Evolutionary conservation across 35 echinoderm and acorn worm species (phyloP), one percentile per base, ranked within the genome.

Genomic region (Patiria miniata): DNA sequence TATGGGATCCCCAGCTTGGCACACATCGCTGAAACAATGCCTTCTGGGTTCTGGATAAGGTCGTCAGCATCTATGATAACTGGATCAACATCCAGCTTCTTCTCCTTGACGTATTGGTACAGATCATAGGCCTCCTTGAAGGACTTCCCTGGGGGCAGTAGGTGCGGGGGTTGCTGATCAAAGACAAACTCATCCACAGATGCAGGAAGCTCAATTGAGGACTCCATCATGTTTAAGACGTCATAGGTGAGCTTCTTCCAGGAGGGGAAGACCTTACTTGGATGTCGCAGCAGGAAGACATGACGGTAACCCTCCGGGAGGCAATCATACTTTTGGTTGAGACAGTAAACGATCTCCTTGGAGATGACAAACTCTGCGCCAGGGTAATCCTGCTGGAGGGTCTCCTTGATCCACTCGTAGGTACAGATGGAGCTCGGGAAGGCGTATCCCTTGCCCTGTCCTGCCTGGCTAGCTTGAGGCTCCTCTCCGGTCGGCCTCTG

Each of bases 31-130:
- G 58, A 37, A 40, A 91, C 15, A 21, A 86, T 86, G 15, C 44
- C 39, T 38, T 40, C 73, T 50, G 89, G 82, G 40, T 91, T 38
- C 32, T 39, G 52, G 17, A 86, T 21, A 14, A 91, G 83, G 78
- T 91, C 89, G 52, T 91, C 89, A 21, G 83, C 83, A 73, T 91
- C 89, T 12, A 91, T 37, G 23, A 91, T 78, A 22, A 91, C 81
- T 37, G 89, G 89, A 57, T 86, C 61, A 22, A 36, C 19, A 39
- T 56, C 76, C 17, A 87, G 52, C 38, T 55, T n/a, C 44, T 65
- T 77, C n/a, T 80, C 89, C 34, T 86, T 53, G 9, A 78, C 23
- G 60, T 83, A 91, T 29, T 16, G 26, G 9, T 52, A 52, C 2
- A 91, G 52, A 15, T 91, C 82, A 40, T 78, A 53, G 3, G 59